Evolutionary conservation across 1,140 invertebrate genomes (phyloP).

Genomic region (Ephestia elutella): DNA sequence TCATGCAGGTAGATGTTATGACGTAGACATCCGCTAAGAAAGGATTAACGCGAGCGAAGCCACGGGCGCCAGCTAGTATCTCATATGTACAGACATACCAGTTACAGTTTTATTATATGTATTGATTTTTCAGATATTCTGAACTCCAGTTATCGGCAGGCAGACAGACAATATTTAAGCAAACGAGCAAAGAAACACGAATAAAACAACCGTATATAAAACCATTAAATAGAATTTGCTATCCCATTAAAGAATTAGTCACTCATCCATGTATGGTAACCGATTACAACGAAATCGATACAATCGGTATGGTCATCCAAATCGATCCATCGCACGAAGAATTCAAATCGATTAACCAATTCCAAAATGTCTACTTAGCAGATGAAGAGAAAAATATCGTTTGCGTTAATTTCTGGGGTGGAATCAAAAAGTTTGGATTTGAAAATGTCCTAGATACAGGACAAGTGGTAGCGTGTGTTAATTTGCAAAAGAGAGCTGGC

Average conservation of each 20-base stretch:
- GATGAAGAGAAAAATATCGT: slow-evolving; percentile 73
- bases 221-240: slow-evolving; percentile 38
- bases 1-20: too few species aligned
- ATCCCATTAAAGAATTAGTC: slow-evolving; percentile 38
- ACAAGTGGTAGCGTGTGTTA: slow-evolving; percentile 75
- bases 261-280: slow-evolving; percentile 36
- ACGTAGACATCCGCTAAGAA: too few species aligned
- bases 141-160: slow-evolving; percentile 64
- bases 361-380: slow-evolving; percentile 70
- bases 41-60: too few species aligned
- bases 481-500: slow-evolving; percentile 75
- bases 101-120: too few species aligned
- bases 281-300: slow-evolving; percentile 60
- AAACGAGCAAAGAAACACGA: slow-evolving; percentile 32
- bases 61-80: too few species aligned
- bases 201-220: slow-evolving; percentile 26
- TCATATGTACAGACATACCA: too few species aligned
- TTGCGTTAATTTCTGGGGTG: slow-evolving; percentile 78
- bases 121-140: slow-evolving; percentile 72
- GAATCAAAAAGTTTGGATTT: slow-evolving; percentile 76
- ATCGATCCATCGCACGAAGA: slow-evolving; percentile 45
- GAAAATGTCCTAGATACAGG: slow-evolving; percentile 76
- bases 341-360: slow-evolving; percentile 42
- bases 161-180: slow-evolving; percentile 43
- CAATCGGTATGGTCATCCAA: slow-evolving; percentile 45